Base-by-base conservation (phyloP, 2,113 vertebrate species). In the Myotis davidii region DNA sequence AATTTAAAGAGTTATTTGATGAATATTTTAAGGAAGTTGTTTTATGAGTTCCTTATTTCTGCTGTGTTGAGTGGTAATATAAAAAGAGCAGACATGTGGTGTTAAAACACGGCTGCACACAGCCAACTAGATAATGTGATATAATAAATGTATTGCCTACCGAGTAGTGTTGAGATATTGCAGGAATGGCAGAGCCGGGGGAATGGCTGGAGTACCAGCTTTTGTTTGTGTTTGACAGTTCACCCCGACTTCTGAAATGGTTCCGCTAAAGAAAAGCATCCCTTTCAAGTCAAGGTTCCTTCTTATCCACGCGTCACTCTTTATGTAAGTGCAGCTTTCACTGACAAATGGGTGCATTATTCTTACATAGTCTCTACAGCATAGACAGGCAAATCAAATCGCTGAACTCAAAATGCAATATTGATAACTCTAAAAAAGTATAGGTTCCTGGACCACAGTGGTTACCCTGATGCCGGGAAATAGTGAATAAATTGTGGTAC, bases 341-440 rank as follows among this genome's bases (percentile, higher is more conserved):
- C 59, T 48, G 14, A 65, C 34, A 90, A 91, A 29, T 83, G 70
- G 16, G 20, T 64, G 29, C 37, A 50, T 83, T 86, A 32, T 20
- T 93, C 27, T 73, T 91, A 42, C 8, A 12, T n/a, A n/a, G 32
- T 74, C 86, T 83, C 64, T 45, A 16, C 4, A 96, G 56, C 13
- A 65, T 23, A 88, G 78, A 76, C 81, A 77, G 85, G 29, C 14
- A 37, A 88, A 87, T 50, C 20, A 95, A 59, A 18, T 54, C 79
- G 34, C 67, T 94, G 17, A 74, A n/a, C 67, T 69, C 29, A 94
- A 70, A 74, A 39, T 90, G 65, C 18, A 90, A 70, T 84, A 70
- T 32, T 52, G 42, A 61, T 72, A 87, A 73, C 18, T 79, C 13
- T 50, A 18, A 93, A 81, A 54, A 64, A 23, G 18, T 37, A 37